phyloP scores from a whole-genome alignment of 1,140 invertebrate species.

The Trichoplusia ni region DNA sequence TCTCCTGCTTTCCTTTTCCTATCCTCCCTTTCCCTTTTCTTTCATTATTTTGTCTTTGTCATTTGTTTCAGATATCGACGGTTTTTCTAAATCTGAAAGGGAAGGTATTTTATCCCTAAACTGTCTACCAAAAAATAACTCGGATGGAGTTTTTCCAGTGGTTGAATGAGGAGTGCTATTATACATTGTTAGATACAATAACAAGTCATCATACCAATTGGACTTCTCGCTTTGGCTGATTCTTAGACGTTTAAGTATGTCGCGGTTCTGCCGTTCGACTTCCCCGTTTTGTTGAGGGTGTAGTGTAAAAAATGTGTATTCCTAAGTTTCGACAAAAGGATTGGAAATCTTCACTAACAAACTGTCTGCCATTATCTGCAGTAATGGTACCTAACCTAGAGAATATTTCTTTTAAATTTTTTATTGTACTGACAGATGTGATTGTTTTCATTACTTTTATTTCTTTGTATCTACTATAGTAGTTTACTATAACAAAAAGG shows the following conservation, averaged over 20 bases:
- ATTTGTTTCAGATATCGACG: conserved; percentile 34
- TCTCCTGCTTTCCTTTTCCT: background rate
- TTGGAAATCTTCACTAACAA: conserved; percentile 45
- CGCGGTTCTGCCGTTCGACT: conserved; percentile 60
- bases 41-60: conserved; percentile 29
- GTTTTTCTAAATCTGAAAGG: conserved; percentile 19
- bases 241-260: no score
- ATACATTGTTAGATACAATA: background rate
- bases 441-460: conserved; percentile 41
- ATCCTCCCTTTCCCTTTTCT: background rate
- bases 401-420: conserved; percentile 40
- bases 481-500: conserved; percentile 43
- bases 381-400: conserved; percentile 41
- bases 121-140: conserved; percentile 49
- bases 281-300: conserved; percentile 59
- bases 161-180: background rate
- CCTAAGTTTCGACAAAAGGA: conserved; percentile 40
- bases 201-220: background rate
- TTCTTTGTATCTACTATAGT: conserved; percentile 43
- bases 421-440: conserved; percentile 39
- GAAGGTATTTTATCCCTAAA: conserved; percentile 44
- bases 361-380: conserved; percentile 56
- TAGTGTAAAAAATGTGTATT: conserved; percentile 45
- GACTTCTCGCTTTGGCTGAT: background rate
- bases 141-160: conserved; percentile 54